phyloP scores from a whole-genome alignment of 2,888 invertebrate species.

The Mimas tiliae region DNA sequence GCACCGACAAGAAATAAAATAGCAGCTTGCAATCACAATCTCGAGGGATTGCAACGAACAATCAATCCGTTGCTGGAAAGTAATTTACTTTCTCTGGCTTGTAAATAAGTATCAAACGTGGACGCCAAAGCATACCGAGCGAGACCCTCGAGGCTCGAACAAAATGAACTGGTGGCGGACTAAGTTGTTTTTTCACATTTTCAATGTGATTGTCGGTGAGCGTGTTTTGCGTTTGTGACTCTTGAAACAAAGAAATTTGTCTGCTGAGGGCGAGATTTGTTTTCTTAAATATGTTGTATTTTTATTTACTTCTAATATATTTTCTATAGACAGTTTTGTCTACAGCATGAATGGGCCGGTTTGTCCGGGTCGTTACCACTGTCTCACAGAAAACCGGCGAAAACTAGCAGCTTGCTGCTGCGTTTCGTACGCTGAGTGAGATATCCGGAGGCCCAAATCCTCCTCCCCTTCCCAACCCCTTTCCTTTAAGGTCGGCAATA shows the following conservation, averaged over 20 bases:
- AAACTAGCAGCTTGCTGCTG: no score
- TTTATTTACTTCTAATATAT: background rate
- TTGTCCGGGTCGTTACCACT: no score
- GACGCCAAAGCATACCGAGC: slow-evolving; percentile 43
- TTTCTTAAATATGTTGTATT: background rate
- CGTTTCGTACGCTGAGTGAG: no score
- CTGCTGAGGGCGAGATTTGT: slow-evolving; percentile 1
- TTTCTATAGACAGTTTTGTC: background rate
- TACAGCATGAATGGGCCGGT: background rate
- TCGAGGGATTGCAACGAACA: slow-evolving; percentile 59
- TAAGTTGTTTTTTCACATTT: slow-evolving; percentile 26
- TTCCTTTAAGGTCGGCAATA: no score
- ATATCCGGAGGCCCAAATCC: no score
- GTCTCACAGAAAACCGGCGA: no score
- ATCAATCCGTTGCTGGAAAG: slow-evolving; percentile 67
- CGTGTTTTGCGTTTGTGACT: slow-evolving; percentile 18
- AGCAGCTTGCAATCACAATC: slow-evolving; percentile 64
- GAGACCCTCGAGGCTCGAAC: slow-evolving; percentile 38
- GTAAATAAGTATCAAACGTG: slow-evolving; percentile 68
- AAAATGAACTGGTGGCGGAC: slow-evolving; percentile 38
- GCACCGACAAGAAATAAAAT: slow-evolving; percentile 55
- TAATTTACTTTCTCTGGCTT: slow-evolving; percentile 74
- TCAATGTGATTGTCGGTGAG: slow-evolving; percentile 16
- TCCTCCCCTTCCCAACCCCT: no score
- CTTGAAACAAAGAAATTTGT: slow-evolving; percentile 24